Evolutionary conservation across 2,797 vertebrate species (phyloP).

Genomic region (Parauchenoglanis punctatus): DNA sequence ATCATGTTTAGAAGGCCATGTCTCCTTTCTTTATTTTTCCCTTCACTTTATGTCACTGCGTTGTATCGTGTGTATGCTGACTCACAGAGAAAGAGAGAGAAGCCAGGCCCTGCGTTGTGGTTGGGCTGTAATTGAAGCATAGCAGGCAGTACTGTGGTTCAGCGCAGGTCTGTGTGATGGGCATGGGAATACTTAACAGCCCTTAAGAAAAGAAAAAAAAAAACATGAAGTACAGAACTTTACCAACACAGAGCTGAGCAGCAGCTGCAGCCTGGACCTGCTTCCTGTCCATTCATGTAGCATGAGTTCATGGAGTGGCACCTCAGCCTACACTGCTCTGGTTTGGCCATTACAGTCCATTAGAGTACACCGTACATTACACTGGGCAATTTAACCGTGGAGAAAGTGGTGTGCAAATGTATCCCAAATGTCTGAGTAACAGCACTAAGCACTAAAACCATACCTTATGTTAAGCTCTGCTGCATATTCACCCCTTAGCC

Average conservation of each 20-base stretch:
- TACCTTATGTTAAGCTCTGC: constrained; percentile 19
- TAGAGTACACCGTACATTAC: constrained; percentile 35
- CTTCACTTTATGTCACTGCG: constrained; percentile 3
- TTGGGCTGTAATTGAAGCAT: constrained; percentile 41
- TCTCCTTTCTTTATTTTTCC: constrained; percentile 8
- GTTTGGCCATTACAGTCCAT: constrained; percentile 37
- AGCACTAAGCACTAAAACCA: constrained; percentile 21
- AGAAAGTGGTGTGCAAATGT: constrained; percentile 30
- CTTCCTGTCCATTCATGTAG: constrained; percentile 40
- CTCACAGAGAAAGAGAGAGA: constrained; percentile 21
- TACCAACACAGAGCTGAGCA: constrained; percentile 28
- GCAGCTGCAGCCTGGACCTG: constrained; percentile 46
- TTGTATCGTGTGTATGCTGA: constrained; percentile 6
- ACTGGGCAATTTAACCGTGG: constrained; percentile 16
- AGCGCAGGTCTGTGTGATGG: constrained; percentile 25
- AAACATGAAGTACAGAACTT: constrained; percentile 19
- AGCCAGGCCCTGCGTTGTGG: constrained; percentile 35
- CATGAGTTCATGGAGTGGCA: constrained; percentile 48
- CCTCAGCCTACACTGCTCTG: constrained; percentile 32
- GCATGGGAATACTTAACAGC: constrained; percentile 40
- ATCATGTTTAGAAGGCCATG: constrained; percentile 42
- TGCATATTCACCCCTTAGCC: constrained; percentile 19
- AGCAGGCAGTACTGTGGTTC: constrained; percentile 38
- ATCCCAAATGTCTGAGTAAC: constrained; percentile 35
- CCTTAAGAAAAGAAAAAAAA: constrained; percentile 32